These are phyloP conservation scores for Ommatoiulus sabulosus DNA, from an alignment of 2,888 invertebrate species.

Conservation along the genomic window DNA sequence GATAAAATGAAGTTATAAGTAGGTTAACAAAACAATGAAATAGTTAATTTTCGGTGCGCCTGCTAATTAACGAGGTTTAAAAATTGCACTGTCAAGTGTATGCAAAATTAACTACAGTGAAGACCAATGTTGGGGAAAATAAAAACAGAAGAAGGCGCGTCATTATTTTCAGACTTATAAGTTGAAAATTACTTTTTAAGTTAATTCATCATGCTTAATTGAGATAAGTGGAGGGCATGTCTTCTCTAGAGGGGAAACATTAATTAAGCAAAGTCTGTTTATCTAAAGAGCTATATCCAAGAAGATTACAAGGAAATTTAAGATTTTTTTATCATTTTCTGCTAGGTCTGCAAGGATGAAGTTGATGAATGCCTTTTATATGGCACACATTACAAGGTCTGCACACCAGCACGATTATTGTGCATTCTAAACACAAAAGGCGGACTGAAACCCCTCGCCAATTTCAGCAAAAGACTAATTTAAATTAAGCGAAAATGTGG, in stretches of 20 bases:
- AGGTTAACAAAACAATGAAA: not conserved
- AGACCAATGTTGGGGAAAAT: not conserved
- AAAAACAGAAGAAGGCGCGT: not conserved
- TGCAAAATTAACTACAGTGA: not conserved
- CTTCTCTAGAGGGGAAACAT: not conserved
- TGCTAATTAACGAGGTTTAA: not conserved
- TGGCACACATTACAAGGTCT: not conserved
- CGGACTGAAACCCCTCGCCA: not conserved
- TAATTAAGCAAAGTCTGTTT: slow-evolving; percentile 18
- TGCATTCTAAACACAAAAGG: not conserved
- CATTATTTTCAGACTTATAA: slow-evolving; percentile 22
- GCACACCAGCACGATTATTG: not conserved
- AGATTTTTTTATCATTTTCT: not conserved
- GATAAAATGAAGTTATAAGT: too few relatives aligned
- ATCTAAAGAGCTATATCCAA: not conserved
- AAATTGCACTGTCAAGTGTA: not conserved
- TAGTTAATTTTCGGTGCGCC: not conserved
- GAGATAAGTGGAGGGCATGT: not conserved
- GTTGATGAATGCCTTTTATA: not conserved
- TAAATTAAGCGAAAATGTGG: not conserved
- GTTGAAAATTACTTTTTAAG: slow-evolving; percentile 34
- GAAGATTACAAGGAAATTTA: not conserved
- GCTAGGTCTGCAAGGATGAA: not conserved
- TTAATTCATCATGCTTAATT: slow-evolving; percentile 28
- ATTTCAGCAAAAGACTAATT: not conserved